A percentile compares a stretch with the other conserved stretches of the same genome.
Evolutionary conservation across 2,113 vertebrate species (phyloP).

Genomic region (Octodon degus): DNA sequence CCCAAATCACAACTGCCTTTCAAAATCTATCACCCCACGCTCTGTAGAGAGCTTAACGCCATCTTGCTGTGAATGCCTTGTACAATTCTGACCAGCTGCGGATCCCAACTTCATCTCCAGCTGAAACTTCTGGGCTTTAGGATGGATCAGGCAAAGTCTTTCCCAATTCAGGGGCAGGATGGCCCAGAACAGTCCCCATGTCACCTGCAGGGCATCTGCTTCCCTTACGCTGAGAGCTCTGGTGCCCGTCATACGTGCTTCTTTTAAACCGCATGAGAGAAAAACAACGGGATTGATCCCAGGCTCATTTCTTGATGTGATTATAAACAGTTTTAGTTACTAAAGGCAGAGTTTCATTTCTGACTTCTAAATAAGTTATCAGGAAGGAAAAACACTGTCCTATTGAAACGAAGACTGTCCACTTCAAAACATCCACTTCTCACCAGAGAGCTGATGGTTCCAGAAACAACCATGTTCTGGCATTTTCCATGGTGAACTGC

Average conservation of each 20-base stretch:
- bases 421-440: neutral
- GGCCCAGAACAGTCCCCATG: accelerated
- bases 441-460: neutral
- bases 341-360: neutral
- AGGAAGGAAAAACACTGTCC: neutral
- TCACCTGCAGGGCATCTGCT: no score
- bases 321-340: neutral
- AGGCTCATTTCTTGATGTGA: neutral
- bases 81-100: accelerated
- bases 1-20: neutral
- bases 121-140: neutral
- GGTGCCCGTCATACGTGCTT: neutral
- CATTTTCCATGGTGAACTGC: slow-evolving; percentile 63
- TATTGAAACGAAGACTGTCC: neutral
- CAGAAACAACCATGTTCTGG: slow-evolving; percentile 64
- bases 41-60: accelerated
- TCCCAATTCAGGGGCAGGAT: neutral
- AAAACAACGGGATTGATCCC: neutral
- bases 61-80: neutral
- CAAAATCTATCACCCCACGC: neutral
- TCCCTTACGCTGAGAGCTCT: neutral
- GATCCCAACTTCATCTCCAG: neutral
- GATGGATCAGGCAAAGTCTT: neutral
- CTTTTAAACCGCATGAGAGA: neutral
- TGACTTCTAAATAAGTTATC: slow-evolving; percentile 39